Evolutionary conservation across 2,113 vertebrate species (phyloP), one percentile per base, ranked within the genome.

Genomic region (Neomonachus schauinslandi): DNA sequence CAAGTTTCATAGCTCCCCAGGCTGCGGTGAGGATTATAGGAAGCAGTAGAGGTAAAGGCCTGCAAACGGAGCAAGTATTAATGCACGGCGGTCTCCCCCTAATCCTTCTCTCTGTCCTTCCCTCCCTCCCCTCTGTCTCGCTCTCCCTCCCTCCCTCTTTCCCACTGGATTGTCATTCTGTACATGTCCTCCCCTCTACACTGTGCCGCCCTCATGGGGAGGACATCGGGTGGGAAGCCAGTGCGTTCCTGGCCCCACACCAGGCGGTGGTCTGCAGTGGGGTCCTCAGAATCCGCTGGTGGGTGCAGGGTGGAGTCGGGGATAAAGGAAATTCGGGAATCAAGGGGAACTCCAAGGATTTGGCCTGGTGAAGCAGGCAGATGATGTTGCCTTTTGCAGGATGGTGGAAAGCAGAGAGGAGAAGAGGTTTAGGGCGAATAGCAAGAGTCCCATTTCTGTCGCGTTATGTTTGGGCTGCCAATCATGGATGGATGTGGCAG

Each of bases 401-500:
- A 14, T 9, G 46, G 31, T 12, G 1, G 14, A 59, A 80, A 49
- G 12, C 22, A 13, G 61, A 49, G 49, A 55, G 10, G 26, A 51
- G n/a, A 85, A 42, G 2, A 63, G 42, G 28, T 12, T n/a, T 49
- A 22, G 24, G n/a, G 28, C 0, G 49, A 67, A 33, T 18, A 55
- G 31, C 18, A 36, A 24, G 26, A 46, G 36, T 28, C 46, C 61
- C 14, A 7, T 59, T n/a, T 42, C 13, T 16, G 4, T 36, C 18
- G 2, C 7, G 7, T 49, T 59, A 22, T 0, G 0, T 31, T 4
- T n/a, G 51, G 31, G 19, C 4, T 15, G 59, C 61, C 36, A 19
- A 1, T 4, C 18, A 4, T 0, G 39, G 51, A 11, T 15, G 63
- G 49, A 15, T 26, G 3, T n/a, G 67, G 49, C 28, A 10, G 2